A percentile compares a stretch with the other conserved stretches of the same genome.
phyloP scores from a whole-genome alignment of 1,140 invertebrate species.

The Cotesia glomerata region DNA sequence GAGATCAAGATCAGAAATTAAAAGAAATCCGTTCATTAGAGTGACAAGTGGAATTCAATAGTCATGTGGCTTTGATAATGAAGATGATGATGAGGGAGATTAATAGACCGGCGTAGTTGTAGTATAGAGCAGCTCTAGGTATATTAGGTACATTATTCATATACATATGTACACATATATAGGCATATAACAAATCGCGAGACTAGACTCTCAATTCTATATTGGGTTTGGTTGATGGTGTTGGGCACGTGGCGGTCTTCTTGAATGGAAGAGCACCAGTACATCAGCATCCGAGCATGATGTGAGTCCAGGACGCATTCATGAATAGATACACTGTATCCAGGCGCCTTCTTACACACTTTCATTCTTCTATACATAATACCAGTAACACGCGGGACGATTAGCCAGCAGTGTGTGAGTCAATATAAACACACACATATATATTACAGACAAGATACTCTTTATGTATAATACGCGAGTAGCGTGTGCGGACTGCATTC shows the following conservation, averaged over 20 bases:
- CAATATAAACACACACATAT: neutral
- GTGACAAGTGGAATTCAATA: neutral
- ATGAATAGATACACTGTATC: neutral
- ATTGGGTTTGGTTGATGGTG: neutral
- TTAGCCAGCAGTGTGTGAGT: too few species aligned
- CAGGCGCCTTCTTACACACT: neutral
- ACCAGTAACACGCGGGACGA: neutral
- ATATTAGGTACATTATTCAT: too few species aligned
- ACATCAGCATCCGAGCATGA: neutral
- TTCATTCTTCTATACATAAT: slow-evolving; percentile 8
- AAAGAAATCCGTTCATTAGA: neutral
- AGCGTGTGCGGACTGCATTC: slow-evolving; percentile 58
- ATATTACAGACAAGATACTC: slow-evolving; percentile 4
- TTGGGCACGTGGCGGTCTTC: slow-evolving; percentile 18
- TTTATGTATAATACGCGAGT: slow-evolving; percentile 43
- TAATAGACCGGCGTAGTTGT: neutral
- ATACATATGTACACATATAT: too few species aligned
- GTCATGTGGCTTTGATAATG: neutral
- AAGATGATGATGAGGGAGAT: neutral
- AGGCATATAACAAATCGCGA: too few species aligned
- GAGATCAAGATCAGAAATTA: neutral
- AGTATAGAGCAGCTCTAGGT: neutral
- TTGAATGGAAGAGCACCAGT: slow-evolving; percentile 5
- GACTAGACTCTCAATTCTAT: too few species aligned
- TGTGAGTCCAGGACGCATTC: slow-evolving; percentile 15